Evolutionary conservation across 2,113 vertebrate genomes (phyloP).

Genomic region (Tapirus terrestris): DNA sequence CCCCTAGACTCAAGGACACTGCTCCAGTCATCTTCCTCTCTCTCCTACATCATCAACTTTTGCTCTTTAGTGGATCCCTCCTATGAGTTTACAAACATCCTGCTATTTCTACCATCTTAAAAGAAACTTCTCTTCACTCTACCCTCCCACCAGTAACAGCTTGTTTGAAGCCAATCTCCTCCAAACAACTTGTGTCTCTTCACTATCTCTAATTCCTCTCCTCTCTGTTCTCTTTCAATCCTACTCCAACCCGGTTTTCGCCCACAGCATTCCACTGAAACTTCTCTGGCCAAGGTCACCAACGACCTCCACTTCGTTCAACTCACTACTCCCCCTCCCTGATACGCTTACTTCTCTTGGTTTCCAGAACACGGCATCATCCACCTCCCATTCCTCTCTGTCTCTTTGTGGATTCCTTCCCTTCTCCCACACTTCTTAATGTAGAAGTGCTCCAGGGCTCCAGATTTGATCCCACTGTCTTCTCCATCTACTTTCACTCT

Average conservation of each 20-base stretch:
- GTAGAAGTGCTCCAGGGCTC: not conserved
- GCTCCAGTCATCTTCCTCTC: not conserved
- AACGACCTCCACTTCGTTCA: not conserved
- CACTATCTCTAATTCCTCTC: not conserved
- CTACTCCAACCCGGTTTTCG: not conserved
- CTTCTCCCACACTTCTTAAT: not conserved
- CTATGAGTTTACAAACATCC: not conserved
- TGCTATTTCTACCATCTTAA: not conserved
- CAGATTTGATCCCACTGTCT: not conserved
- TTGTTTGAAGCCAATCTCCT: not conserved
- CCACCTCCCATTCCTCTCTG: not conserved
- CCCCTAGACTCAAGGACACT: too few relatives aligned
- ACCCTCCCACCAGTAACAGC: not conserved
- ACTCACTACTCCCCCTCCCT: not conserved
- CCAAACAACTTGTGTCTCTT: not conserved
- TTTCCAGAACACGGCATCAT: not conserved
- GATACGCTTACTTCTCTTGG: not conserved
- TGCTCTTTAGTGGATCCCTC: not conserved
- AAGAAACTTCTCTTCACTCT: not conserved
- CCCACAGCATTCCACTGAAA: not conserved
- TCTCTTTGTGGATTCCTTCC: not conserved
- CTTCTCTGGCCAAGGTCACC: conserved; percentile 2
- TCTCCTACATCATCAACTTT: not conserved
- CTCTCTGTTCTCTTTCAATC: not conserved
- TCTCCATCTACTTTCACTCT: not conserved